Conservation (phyloP, 2,888 invertebrate genomes). For the Metacarcinus magister region DNA sequence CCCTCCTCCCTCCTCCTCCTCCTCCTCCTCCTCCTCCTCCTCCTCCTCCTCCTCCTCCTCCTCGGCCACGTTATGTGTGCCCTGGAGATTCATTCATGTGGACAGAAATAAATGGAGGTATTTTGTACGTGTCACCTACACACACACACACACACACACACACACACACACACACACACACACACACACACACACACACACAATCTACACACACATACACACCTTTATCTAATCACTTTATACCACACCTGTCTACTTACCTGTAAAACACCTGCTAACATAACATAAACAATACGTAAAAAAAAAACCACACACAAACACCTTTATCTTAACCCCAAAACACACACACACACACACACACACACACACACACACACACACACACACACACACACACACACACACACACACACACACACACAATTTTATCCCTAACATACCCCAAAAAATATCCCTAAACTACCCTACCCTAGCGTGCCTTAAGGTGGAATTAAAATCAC, state of each 20-base stretch:
- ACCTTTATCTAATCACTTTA: background rate
- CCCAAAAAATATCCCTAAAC: too few species aligned
- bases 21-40: background rate
- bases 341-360: slow-evolving; percentile 89
- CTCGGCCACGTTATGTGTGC: background rate
- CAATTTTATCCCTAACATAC: too few species aligned
- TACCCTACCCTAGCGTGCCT: too few species aligned
- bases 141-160: slow-evolving; percentile 29
- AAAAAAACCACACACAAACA: too few species aligned
- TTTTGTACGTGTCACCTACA: background rate
- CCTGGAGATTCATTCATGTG: background rate
- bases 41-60: slow-evolving; percentile 1
- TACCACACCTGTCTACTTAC: too few species aligned
- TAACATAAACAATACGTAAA: too few species aligned
- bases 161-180: slow-evolving; percentile 4
- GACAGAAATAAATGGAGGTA: background rate
- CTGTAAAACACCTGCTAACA: too few species aligned
- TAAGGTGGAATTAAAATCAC: too few species aligned
- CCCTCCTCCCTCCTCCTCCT: background rate
- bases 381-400: too few species aligned
- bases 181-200: slow-evolving; percentile 44
- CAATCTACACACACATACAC: slow-evolving; percentile 22
- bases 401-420: too few species aligned
- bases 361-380: too few species aligned
- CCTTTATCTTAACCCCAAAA: too few species aligned